Evolutionary conservation across 1,140 invertebrate species (phyloP).

Genomic region (Megathymus violae): DNA sequence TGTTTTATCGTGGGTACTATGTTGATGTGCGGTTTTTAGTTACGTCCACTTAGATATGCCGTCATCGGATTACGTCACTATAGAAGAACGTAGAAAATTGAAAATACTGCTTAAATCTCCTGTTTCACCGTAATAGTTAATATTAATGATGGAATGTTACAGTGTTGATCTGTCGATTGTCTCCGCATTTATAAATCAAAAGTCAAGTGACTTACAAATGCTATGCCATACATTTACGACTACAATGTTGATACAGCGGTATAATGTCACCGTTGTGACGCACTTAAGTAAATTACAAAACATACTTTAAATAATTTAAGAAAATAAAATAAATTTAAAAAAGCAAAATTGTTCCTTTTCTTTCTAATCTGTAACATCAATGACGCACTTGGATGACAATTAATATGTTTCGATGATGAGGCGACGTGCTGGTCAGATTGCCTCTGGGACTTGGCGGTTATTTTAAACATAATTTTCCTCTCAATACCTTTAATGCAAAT

Average conservation of each 20-base stretch:
- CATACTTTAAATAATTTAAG: background rate
- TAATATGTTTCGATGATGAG: no score
- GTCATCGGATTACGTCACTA: background rate
- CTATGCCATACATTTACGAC: slow-evolving; percentile 34
- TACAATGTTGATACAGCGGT: slow-evolving; percentile 1
- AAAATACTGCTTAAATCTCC: slow-evolving; percentile 3
- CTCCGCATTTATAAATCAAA: slow-evolving; percentile 24
- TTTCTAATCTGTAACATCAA: no score
- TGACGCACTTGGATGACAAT: no score
- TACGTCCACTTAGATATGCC: no score
- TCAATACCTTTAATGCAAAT: no score
- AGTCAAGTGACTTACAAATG: slow-evolving; percentile 31
- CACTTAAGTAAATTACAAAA: slow-evolving; percentile 7
- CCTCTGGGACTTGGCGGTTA: no score
- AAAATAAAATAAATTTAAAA: background rate
- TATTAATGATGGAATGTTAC: slow-evolving; percentile 35
- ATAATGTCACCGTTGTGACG: slow-evolving; percentile 24
- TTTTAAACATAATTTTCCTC: no score
- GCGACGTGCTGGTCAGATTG: no score
- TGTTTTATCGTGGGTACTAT: no score
- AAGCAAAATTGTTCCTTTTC: no score
- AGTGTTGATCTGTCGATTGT: slow-evolving; percentile 21
- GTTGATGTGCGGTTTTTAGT: no score
- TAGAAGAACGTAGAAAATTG: background rate
- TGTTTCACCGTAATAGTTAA: slow-evolving; percentile 26